phyloP scores from a whole-genome alignment of 2,797 vertebrate species.

The Lithobates pipiens region DNA sequence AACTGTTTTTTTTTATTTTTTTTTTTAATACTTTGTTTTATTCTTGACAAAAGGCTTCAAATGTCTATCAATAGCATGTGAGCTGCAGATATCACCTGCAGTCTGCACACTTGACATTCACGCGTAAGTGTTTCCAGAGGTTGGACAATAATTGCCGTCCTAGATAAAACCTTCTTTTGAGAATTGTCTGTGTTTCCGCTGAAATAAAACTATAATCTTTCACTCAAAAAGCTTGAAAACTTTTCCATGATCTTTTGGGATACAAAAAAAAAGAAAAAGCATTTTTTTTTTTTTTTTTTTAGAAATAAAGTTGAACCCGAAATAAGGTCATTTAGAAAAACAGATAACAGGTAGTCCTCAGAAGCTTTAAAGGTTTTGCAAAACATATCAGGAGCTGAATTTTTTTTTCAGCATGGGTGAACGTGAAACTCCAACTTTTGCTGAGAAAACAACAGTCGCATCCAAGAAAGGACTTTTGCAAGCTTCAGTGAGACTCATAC shows the following conservation, averaged over 20 bases:
- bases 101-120: constrained; percentile 5
- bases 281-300: background rate
- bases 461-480: too few species aligned
- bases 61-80: constrained; percentile 13
- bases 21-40: background rate
- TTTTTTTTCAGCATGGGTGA: too few species aligned
- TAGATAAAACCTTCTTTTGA: constrained; percentile 19
- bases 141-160: constrained; percentile 20
- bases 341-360: too few species aligned
- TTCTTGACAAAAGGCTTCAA: constrained; percentile 19
- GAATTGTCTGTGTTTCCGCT: background rate
- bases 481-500: too few species aligned
- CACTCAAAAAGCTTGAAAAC: background rate
- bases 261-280: background rate
- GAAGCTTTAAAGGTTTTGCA: too few species aligned
- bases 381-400: too few species aligned
- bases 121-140: constrained; percentile 5
- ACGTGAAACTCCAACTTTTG: too few species aligned
- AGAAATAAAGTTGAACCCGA: background rate
- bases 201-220: background rate
- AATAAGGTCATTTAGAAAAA: background rate
- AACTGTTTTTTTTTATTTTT: background rate
- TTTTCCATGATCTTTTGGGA: background rate
- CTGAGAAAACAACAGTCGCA: too few species aligned
- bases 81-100: constrained; percentile 7